Percentiles rank a stretch among this genome's conserved stretches.
Evolutionary conservation across 2,797 vertebrate genomes (phyloP).

Genomic region (Tympanoctomys barrerae): DNA sequence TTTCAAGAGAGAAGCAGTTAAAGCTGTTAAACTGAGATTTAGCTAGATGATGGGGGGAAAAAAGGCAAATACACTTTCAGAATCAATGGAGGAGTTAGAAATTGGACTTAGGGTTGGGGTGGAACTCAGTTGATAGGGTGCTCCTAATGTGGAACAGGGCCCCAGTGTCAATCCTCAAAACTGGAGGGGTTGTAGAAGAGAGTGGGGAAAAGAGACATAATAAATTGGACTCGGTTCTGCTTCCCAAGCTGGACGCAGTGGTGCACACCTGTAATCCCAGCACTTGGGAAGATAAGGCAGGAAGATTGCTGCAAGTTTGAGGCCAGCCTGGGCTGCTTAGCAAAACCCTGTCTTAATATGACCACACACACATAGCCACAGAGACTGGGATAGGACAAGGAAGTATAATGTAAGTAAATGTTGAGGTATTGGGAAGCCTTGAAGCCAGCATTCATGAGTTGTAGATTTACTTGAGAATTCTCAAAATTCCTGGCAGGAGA

Average conservation of each 20-base stretch:
- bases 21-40: constrained; percentile 16
- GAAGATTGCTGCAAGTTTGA: neutral
- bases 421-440: neutral
- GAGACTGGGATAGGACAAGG: neutral
- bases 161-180: neutral
- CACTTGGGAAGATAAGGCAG: neutral
- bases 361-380: neutral
- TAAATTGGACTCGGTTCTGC: neutral
- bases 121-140: neutral
- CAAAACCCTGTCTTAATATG: neutral
- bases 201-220: neutral
- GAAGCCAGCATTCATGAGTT: neutral
- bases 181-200: neutral
- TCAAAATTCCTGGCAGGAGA: neutral
- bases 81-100: constrained; percentile 27
- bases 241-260: neutral
- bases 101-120: neutral
- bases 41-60: neutral
- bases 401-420: neutral
- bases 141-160: neutral
- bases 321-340: neutral
- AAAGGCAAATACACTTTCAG: constrained; percentile 15
- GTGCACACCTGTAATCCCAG: neutral
- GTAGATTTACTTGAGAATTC: neutral
- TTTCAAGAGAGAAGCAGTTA: constrained; percentile 15